Evolutionary conservation across 2,888 invertebrate genomes (phyloP).

Genomic region (Metalampra italica): DNA sequence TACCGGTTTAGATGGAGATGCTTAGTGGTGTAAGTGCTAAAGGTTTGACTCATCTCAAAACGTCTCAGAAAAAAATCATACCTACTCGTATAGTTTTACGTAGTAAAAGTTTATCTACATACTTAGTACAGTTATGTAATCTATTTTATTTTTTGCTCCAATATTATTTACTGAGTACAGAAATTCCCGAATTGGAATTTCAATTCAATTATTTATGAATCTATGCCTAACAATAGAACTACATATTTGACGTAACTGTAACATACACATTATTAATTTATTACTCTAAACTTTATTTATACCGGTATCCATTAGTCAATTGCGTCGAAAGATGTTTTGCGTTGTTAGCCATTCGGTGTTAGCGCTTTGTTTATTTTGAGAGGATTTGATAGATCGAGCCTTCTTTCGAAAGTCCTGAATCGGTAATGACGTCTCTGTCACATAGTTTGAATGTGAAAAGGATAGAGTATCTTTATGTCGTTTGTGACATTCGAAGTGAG

Average conservation of each 20-base stretch:
- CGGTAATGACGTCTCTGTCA: conserved; percentile 15
- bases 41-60: conserved; percentile 18
- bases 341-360: conserved; percentile 7
- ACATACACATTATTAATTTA: too few species aligned
- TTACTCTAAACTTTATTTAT: too few species aligned
- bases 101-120: too few species aligned
- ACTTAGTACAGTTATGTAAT: too few species aligned
- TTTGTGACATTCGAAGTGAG: conserved; percentile 30
- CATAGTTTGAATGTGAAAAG: conserved; percentile 17
- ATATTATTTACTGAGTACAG: too few species aligned
- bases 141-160: too few species aligned
- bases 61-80: not conserved
- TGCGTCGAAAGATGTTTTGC: conserved; percentile 1
- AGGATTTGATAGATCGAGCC: conserved; percentile 3
- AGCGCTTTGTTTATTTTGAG: conserved; percentile 8
- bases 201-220: too few species aligned
- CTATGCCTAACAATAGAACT: too few species aligned
- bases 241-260: too few species aligned
- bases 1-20: not conserved
- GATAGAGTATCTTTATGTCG: conserved; percentile 26
- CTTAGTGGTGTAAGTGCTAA: not conserved
- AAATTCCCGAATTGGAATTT: too few species aligned
- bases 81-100: not conserved
- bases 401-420: not conserved
- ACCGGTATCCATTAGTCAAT: not conserved